A percentile compares a stretch with the other conserved stretches of the same genome.
phyloP scores from a whole-genome alignment of 2,113 vertebrate genomes.

The Arvicanthis niloticus region DNA sequence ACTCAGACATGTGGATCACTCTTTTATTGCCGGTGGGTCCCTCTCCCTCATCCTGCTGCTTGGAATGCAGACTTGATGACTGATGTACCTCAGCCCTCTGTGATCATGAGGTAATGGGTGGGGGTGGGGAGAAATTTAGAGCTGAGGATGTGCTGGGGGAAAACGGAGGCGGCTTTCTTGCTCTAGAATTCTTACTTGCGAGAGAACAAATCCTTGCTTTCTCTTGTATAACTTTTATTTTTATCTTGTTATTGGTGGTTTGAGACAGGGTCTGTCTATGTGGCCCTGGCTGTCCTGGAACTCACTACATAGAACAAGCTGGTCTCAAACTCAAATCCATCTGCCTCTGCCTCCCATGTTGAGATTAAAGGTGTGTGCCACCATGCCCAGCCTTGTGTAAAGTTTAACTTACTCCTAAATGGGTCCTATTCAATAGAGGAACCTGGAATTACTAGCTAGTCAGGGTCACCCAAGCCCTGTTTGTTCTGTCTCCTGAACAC shows the following conservation, averaged over 20 bases:
- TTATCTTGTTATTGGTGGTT: background rate
- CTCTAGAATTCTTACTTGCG: background rate
- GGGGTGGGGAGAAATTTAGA: background rate
- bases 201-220: constrained; percentile 32
- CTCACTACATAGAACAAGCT: background rate
- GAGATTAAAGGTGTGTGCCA: background rate
- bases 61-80: constrained; percentile 8
- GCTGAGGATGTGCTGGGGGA: background rate
- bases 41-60: background rate
- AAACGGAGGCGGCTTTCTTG: background rate
- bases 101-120: background rate
- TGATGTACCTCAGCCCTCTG: background rate
- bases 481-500: background rate
- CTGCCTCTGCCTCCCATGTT: background rate
- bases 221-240: background rate
- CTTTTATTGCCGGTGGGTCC: background rate
- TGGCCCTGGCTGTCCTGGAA: background rate
- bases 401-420: background rate
- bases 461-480: background rate
- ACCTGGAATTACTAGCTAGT: constrained; percentile 12
- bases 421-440: background rate
- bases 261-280: background rate
- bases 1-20: background rate
- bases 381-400: background rate
- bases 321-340: background rate